Base-by-base conservation (phyloP, 2,888 invertebrate species). In the Junonia oenone region DNA sequence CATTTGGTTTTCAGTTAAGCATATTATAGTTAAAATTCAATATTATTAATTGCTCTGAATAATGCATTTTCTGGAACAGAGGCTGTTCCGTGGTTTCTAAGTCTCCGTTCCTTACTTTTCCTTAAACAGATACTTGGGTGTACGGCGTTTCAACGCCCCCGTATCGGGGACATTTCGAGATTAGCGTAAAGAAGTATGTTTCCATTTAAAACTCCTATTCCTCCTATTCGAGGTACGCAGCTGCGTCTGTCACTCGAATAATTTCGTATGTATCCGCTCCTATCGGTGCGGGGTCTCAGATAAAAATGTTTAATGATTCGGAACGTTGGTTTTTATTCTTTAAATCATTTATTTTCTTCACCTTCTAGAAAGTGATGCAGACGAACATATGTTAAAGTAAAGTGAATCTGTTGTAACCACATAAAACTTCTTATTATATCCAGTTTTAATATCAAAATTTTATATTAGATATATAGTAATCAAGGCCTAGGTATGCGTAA, bases 151-250 rank as follows among this genome's bases (percentile, higher is more conserved):
- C 77, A 63, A 72, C 78, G 64, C 72, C 73, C 73, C 64, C 69
- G 73, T 70, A 70, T 71, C 67, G 68, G 69, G 65, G 71, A 75
- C 73, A 73, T 69, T 67, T 65, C 64, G 66, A 73, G 81, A 79
- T 81, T 80, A 81, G 72, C 78, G 77, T 72, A 73, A 77, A 77
- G 72, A 78, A 78, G 75, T 73, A 75, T 81, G 80, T 84, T 76
- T 81, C 81, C 77, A 78, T 81, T 85, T 82, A 78, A 83, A 78
- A 77, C 73, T 72, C 35, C 68, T 68, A 69, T 62, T 35, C 60
- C 73, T 72, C 35, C 68, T 68, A 69, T 62, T 35, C 60, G 51
- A 43, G 48, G 57, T 38, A 56, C 57, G 54, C 79, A 77, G 76
- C 81, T 81, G 84, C 65, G 71, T 66, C 68, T 78, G 80, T 76